A percentile compares a stretch with the other conserved stretches of the same genome.
Conservation (phyloP, 2,797 vertebrate species). For the Premnoplex brunnescens region DNA sequence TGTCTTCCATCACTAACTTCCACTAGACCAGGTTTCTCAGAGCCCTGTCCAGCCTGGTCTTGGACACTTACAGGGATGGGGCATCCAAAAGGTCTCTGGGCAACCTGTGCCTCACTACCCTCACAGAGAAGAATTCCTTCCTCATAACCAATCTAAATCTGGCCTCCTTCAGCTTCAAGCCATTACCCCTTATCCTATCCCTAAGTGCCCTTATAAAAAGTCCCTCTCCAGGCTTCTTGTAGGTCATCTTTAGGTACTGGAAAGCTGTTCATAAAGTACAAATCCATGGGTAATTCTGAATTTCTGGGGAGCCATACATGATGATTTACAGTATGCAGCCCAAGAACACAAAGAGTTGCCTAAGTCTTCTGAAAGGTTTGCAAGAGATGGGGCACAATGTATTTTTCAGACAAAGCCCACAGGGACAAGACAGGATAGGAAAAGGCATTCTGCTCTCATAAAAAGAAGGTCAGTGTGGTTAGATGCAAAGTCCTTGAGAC, state of each 20-base stretch:
- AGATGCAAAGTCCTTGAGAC: not conserved
- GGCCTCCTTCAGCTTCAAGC: not conserved
- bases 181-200: not conserved
- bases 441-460: not conserved
- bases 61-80: not conserved
- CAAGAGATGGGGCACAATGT: accelerated
- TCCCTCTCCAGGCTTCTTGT: not conserved
- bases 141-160: not conserved
- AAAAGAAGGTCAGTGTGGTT: not conserved
- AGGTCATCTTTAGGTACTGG: not conserved
- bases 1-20: not conserved
- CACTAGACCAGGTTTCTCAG: not conserved
- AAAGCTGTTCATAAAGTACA: not conserved
- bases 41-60: not conserved
- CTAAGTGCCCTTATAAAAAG: not conserved
- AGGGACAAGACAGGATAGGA: not conserved
- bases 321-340: not conserved
- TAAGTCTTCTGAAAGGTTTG: accelerated
- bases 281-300: not conserved
- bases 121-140: not conserved
- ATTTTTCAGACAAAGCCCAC: not conserved
- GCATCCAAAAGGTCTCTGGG: not conserved
- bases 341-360: not conserved
- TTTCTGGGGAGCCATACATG: not conserved
- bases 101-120: not conserved